Evolutionary conservation across 2,113 vertebrate genomes (phyloP).

Genomic region (Probosciger aterrimus): DNA sequence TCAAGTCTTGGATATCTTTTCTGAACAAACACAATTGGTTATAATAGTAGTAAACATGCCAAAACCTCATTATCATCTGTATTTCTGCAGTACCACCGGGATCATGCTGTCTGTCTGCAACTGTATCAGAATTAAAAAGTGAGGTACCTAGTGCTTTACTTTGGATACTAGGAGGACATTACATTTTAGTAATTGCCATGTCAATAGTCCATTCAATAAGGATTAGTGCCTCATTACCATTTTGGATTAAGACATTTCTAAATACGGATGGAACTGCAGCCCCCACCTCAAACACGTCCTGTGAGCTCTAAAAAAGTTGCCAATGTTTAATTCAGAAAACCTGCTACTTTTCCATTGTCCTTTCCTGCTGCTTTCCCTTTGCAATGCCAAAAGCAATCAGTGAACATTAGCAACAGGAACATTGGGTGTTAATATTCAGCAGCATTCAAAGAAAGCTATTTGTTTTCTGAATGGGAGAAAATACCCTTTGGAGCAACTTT

Average conservation of each 20-base stretch:
- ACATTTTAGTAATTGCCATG: conserved; percentile 25
- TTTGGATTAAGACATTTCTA: conserved; percentile 27
- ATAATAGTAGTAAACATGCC: neutral
- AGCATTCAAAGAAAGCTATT: conserved; percentile 22
- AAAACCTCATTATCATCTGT: neutral
- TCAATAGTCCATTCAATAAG: neutral
- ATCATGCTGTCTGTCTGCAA: neutral
- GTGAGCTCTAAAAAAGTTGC: conserved; percentile 9
- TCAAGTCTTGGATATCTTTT: conserved; percentile 61
- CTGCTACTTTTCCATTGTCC: conserved; percentile 17
- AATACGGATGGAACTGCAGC: neutral
- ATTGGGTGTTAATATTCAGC: conserved; percentile 10
- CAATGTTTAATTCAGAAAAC: conserved; percentile 1
- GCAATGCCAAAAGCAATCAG: conserved; percentile 30
- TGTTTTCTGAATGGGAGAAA: conserved; percentile 46
- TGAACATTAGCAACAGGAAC: neutral
- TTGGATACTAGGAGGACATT: conserved; percentile 7
- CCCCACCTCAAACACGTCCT: neutral
- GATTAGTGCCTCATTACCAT: conserved; percentile 62
- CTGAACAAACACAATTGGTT: conserved; percentile 45
- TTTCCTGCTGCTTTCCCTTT: conserved; percentile 26
- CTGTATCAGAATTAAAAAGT: neutral
- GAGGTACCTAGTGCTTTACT: conserved; percentile 38
- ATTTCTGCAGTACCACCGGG: neutral
- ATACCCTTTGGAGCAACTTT: conserved; percentile 40